Conservation (phyloP, 35 echinoderm and acorn worm genomes). For the Chiridota heheva region DNA sequence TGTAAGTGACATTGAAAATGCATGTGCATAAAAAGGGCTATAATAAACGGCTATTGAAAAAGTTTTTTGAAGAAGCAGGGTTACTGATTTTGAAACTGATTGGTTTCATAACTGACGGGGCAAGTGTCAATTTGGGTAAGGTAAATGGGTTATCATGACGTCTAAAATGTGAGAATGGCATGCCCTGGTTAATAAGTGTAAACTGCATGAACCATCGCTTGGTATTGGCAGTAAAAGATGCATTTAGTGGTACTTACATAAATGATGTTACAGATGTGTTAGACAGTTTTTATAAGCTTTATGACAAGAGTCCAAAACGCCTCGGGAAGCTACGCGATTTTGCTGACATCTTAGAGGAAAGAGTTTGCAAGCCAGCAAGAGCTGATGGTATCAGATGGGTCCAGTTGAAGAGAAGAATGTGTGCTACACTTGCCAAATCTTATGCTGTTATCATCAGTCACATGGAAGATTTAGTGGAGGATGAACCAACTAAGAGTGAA, state of each 20-base stretch:
- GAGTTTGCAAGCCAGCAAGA: conserved; percentile 10
- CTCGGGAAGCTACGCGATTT: conserved; percentile 6
- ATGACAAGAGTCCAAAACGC: conserved; percentile 15
- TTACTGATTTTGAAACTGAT: not conserved
- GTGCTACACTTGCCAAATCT: not conserved
- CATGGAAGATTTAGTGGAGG: conserved; percentile 29
- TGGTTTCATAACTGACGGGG: not conserved
- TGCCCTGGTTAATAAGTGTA: conserved; percentile 30
- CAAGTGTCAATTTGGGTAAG: not conserved
- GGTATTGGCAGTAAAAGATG: conserved; percentile 51
- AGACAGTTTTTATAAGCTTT: conserved; percentile 3
- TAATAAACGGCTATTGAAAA: not conserved
- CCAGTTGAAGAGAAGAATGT: conserved; percentile 20
- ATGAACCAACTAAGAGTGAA: not conserved
- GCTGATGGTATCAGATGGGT: conserved; percentile 59
- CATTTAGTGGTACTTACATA: conserved; percentile 5
- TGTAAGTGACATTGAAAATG: not conserved
- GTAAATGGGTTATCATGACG: not conserved
- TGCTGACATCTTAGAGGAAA: conserved; percentile 39
- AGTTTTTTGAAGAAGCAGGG: not conserved
- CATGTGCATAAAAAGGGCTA: not conserved
- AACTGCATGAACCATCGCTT: conserved; percentile 41
- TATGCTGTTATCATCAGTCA: not conserved
- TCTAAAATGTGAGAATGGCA: not conserved
- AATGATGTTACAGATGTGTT: conserved; percentile 23